A percentile compares a stretch with the other conserved stretches of the same genome.
phyloP scores from a whole-genome alignment of 2,113 vertebrate species.

The Ailurus styani region DNA sequence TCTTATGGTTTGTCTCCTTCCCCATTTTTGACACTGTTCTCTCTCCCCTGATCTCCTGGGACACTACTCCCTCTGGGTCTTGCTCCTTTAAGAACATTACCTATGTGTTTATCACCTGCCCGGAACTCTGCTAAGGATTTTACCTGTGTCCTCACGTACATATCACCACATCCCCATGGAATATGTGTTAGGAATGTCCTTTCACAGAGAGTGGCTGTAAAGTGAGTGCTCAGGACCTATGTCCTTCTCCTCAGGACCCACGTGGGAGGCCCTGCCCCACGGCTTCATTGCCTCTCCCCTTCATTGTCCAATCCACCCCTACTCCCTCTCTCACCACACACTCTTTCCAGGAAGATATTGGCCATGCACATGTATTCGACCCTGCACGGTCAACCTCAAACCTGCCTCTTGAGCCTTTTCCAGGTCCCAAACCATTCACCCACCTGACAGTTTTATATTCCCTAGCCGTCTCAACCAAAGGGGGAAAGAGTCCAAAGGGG shows the following conservation, averaged over 20 bases:
- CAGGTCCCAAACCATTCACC: not conserved
- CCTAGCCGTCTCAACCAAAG: not conserved
- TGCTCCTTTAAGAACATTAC: not conserved
- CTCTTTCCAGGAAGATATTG: not conserved
- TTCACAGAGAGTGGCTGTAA: not conserved
- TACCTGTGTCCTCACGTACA: not conserved
- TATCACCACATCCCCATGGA: not conserved
- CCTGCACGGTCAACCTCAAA: not conserved
- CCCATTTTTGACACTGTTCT: not conserved
- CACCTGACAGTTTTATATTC: not conserved
- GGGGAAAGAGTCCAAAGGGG: not conserved
- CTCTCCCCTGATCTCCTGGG: not conserved
- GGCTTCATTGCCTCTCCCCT: not conserved
- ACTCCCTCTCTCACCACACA: not conserved
- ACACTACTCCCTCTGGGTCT: not conserved
- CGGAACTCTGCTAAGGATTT: not conserved
- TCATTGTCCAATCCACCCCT: not conserved
- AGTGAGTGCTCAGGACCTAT: not conserved
- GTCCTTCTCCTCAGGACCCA: not conserved
- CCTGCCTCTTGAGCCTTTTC: not conserved
- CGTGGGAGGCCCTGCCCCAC: accelerated
- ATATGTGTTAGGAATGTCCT: not conserved
- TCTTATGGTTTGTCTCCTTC: no score
- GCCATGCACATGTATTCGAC: not conserved
- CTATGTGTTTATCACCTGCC: not conserved